A percentile compares a stretch with the other conserved stretches of the same genome.
Evolutionary conservation across 53 echinoderm and acorn worm species (phyloP).

Genomic region (Holothuria scabra): DNA sequence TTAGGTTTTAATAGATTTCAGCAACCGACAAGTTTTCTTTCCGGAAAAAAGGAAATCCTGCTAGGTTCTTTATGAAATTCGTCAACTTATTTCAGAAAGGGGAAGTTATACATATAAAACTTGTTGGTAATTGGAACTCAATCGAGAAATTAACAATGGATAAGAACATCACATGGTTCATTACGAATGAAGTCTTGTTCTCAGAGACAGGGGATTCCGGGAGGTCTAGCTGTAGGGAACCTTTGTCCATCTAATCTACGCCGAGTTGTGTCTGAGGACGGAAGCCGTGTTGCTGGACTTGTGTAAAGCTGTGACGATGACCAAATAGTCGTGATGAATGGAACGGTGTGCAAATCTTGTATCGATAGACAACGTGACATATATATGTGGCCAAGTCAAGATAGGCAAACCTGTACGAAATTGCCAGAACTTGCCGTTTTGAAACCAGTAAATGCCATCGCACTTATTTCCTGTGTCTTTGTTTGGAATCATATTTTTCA

Average conservation of each 20-base stretch:
- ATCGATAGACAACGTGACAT: conserved; percentile 40
- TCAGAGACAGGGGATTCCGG: conserved; percentile 33
- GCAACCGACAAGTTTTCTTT: conserved; percentile 76
- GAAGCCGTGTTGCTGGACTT: conserved; percentile 93
- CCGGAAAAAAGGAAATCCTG: conserved; percentile 65
- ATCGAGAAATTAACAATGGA: neutral
- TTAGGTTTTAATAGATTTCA: conserved; percentile 62
- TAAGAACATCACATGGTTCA: conserved; percentile 40
- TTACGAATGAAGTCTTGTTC: neutral
- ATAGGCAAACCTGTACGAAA: conserved; percentile 1
- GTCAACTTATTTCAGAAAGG: conserved; percentile 56
- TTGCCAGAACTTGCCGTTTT: conserved; percentile 51
- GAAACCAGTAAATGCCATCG: conserved; percentile 33
- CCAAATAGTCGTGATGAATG: conserved; percentile 64
- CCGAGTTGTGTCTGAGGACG: conserved; percentile 54
- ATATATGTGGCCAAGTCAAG: conserved; percentile 69
- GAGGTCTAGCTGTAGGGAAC: conserved; percentile 80
- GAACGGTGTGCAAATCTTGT: conserved; percentile 70
- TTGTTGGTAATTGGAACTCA: conserved; percentile 58
- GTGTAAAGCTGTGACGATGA: conserved; percentile 53
- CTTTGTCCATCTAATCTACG: conserved; percentile 68
- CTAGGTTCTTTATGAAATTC: conserved; percentile 70
- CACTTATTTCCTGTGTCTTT: conserved; percentile 36
- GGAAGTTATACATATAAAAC: conserved; percentile 31
- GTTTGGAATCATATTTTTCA: conserved; percentile 60